These are phyloP conservation scores for Amphilophus citrinellus DNA, from an alignment of 2,113 vertebrate species.

Conservation along the genomic window DNA sequence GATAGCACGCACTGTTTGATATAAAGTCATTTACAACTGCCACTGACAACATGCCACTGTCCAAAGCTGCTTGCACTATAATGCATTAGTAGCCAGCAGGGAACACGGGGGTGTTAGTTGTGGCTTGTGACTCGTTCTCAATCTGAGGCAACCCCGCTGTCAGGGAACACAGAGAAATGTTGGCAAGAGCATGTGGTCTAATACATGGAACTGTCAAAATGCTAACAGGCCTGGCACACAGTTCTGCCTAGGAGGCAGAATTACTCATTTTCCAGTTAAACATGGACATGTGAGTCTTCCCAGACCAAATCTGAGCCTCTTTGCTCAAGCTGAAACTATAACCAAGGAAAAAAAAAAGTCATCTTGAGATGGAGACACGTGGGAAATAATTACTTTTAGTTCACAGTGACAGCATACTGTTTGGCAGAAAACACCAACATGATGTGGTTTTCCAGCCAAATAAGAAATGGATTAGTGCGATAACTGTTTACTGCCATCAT, in stretches of 20 bases:
- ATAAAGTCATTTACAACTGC: constrained; percentile 27
- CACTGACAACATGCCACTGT: constrained; percentile 28
- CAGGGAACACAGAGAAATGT: constrained; percentile 45
- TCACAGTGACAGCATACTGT: not conserved
- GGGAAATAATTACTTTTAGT: constrained; percentile 24
- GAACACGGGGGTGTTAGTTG: constrained; percentile 28
- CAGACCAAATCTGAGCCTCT: constrained; percentile 9
- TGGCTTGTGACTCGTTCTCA: constrained; percentile 51
- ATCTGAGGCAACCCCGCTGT: constrained; percentile 54
- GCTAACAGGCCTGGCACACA: constrained; percentile 63
- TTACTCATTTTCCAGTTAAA: constrained; percentile 50
- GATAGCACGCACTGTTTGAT: not conserved
- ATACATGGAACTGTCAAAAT: constrained; percentile 61
- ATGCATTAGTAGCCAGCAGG: constrained; percentile 57
- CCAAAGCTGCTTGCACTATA: constrained; percentile 33
- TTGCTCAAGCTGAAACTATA: constrained; percentile 8
- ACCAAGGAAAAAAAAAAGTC: not conserved
- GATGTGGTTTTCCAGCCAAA: constrained; percentile 6
- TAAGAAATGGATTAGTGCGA: not conserved
- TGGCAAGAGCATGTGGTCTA: constrained; percentile 55
- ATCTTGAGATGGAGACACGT: constrained; percentile 8
- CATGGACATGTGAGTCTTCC: constrained; percentile 15
- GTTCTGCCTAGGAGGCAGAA: constrained; percentile 36
- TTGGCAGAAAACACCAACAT: constrained; percentile 27
- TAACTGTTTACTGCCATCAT: constrained; percentile 43